Evolutionary conservation across 2,797 vertebrate species (phyloP).

Genomic region (Hyperoplus immaculatus): DNA sequence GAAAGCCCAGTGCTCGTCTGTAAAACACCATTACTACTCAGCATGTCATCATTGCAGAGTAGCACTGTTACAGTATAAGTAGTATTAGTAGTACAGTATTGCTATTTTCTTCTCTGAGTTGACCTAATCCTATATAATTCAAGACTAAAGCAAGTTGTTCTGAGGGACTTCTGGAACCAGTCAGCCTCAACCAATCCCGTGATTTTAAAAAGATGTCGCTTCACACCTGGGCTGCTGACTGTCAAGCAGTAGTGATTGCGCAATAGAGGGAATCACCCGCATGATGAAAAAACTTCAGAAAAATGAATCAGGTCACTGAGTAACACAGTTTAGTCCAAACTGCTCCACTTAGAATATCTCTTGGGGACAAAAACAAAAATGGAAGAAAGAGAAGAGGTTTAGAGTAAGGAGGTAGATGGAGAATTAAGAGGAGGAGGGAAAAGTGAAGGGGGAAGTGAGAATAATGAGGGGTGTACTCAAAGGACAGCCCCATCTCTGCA

Average conservation of each 20-base stretch:
- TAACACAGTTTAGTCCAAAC: slow-evolving; percentile 78
- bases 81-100: neutral
- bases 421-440: slow-evolving; percentile 15
- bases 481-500: slow-evolving; percentile 5
- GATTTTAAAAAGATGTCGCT: slow-evolving; percentile 41
- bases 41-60: slow-evolving; percentile 6
- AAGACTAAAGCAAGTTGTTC: slow-evolving; percentile 9
- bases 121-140: slow-evolving; percentile 22
- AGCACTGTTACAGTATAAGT: neutral
- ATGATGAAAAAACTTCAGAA: slow-evolving; percentile 63
- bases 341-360: slow-evolving; percentile 76
- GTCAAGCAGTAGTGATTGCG: slow-evolving; percentile 48
- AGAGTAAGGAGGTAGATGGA: slow-evolving; percentile 29
- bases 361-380: slow-evolving; percentile 39
- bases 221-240: slow-evolving; percentile 27
- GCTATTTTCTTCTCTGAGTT: neutral
- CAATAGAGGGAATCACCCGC: slow-evolving; percentile 70
- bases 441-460: slow-evolving; percentile 5
- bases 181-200: slow-evolving; percentile 16
- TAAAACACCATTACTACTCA: slow-evolving; percentile 12
- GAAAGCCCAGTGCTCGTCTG: neutral
- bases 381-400: slow-evolving; percentile 33
- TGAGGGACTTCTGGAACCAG: slow-evolving; percentile 8
- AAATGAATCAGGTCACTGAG: slow-evolving; percentile 79
- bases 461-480: slow-evolving; percentile 18